A percentile compares a stretch with the other conserved stretches of the same genome.
These are phyloP conservation scores for Taeniopygia guttata DNA, from an alignment of 2,797 vertebrate genomes.

Conservation along the genomic window DNA sequence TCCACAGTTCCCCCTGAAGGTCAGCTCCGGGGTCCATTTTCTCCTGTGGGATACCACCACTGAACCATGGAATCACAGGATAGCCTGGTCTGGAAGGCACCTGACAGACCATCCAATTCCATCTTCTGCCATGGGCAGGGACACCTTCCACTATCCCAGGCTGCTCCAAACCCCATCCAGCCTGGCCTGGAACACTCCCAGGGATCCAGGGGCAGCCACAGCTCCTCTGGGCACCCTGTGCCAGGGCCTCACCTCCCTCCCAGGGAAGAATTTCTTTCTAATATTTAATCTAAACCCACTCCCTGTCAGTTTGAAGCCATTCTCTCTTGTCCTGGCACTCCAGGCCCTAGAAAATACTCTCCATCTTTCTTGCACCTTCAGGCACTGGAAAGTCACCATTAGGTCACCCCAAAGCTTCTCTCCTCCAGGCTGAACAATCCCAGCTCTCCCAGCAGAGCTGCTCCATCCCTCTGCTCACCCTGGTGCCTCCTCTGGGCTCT, in stretches of 20 bases:
- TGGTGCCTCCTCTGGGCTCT: neutral
- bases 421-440: neutral
- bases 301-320: neutral
- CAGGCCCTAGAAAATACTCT: neutral
- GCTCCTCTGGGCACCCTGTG: neutral
- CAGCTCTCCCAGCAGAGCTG: neutral
- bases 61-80: neutral
- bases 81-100: neutral
- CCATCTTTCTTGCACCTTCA: neutral
- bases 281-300: neutral
- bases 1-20: neutral
- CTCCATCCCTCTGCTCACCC: neutral
- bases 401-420: neutral
- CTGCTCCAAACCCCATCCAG: rapidly evolving
- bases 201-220: neutral
- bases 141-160: rapidly evolving
- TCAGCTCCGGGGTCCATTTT: neutral
- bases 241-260: rapidly evolving
- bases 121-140: neutral
- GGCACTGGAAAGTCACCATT: rapidly evolving
- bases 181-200: neutral
- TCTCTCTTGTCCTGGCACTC: neutral
- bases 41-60: too few relatives aligned
- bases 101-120: rapidly evolving
- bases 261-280: rapidly evolving